Conservation (phyloP, 2,888 invertebrate genomes). For the Dicyrtoma fusca region DNA sequence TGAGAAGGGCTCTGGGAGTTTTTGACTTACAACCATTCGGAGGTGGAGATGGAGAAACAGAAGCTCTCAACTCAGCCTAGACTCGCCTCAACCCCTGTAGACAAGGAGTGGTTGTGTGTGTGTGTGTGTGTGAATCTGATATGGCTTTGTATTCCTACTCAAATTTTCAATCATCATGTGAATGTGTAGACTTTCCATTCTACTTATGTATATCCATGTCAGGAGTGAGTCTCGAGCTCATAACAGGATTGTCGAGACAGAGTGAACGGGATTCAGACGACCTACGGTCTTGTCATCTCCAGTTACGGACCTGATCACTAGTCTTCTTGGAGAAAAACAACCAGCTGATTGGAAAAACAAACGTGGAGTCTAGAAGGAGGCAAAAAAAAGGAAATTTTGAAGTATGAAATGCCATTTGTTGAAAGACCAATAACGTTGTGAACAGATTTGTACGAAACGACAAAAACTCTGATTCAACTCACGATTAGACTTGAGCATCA, state of each 20-base stretch:
- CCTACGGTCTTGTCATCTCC: slow-evolving; percentile 12
- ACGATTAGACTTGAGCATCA: background rate
- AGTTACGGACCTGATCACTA: background rate
- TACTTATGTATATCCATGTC: background rate
- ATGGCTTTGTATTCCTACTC: slow-evolving; percentile 8
- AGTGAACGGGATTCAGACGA: background rate
- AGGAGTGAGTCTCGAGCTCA: background rate
- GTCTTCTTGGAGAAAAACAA: background rate
- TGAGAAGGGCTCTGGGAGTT: background rate
- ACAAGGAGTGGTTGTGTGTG: too few species aligned
- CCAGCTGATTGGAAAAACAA: slow-evolving; percentile 17
- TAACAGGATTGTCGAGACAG: background rate
- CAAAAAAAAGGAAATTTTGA: slow-evolving; percentile 21
- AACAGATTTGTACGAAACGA: slow-evolving; percentile 25
- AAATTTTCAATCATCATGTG: background rate
- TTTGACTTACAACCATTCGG: slow-evolving; percentile 1
- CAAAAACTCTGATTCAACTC: slow-evolving; percentile 7
- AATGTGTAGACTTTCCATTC: background rate
- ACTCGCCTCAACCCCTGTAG: too few species aligned
- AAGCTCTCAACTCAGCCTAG: background rate
- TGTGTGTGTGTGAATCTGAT: background rate
- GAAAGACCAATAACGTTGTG: slow-evolving; percentile 28
- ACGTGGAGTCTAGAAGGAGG: slow-evolving; percentile 9
- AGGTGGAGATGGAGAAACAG: background rate
- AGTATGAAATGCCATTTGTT: slow-evolving; percentile 24